Percentiles rank a stretch among this genome's conserved stretches.
phyloP scores from a whole-genome alignment of 2,113 vertebrate genomes.

The Crotalus viridis region DNA sequence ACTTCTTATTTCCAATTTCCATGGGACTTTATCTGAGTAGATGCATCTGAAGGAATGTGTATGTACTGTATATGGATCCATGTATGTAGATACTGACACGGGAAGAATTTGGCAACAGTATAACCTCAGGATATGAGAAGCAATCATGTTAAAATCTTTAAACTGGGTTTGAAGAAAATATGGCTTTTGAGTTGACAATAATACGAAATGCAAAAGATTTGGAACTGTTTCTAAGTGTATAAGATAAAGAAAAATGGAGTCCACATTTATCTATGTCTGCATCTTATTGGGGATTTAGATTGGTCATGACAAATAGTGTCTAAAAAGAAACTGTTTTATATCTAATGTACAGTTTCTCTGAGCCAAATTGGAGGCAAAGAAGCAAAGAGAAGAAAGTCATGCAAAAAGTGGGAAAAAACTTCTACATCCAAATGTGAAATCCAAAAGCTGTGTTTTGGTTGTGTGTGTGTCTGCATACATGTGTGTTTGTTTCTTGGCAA shows the following conservation, averaged over 20 bases:
- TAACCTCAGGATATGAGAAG: not conserved
- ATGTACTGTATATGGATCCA: too few relatives aligned
- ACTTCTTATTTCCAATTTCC: not conserved
- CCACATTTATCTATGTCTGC: not conserved
- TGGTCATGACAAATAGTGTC: conserved; percentile 22
- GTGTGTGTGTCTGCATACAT: not conserved
- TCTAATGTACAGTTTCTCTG: not conserved
- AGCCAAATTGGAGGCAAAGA: not conserved
- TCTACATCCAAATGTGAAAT: conserved; percentile 10
- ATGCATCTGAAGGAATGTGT: not conserved
- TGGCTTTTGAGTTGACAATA: not conserved
- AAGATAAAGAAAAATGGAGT: not conserved
- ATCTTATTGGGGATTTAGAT: conserved; percentile 21
- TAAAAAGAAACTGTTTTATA: not conserved
- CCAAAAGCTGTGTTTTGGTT: not conserved
- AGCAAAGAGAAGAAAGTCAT: not conserved
- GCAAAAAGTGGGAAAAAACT: not conserved
- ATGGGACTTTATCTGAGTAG: not conserved
- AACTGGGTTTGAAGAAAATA: not conserved
- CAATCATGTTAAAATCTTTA: not conserved
- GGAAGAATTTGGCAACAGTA: not conserved
- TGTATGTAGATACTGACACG: not conserved
- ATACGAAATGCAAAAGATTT: not conserved
- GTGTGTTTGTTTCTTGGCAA: not conserved
- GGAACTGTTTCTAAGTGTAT: not conserved